Conservation (phyloP, 2,113 vertebrate species). For the Muntiacus reevesi region DNA sequence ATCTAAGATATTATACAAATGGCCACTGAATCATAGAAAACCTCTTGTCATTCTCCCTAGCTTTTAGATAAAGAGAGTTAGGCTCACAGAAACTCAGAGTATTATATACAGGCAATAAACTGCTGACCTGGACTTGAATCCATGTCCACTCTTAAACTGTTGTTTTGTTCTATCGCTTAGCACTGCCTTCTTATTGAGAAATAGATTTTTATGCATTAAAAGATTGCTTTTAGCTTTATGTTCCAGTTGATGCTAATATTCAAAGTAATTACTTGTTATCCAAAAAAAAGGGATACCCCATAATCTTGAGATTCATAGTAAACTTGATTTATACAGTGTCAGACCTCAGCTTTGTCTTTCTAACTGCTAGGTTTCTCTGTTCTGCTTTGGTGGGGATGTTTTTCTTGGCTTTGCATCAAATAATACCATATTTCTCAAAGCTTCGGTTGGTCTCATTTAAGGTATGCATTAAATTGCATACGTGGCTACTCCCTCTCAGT, state of each 20-base stretch:
- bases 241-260: slow-evolving; percentile 3
- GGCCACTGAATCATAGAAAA: not conserved
- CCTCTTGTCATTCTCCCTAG: not conserved
- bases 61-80: not conserved
- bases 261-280: not conserved
- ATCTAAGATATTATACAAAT: not conserved
- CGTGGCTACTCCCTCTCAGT: not conserved
- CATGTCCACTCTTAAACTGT: not conserved
- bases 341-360: not conserved
- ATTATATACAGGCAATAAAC: not conserved
- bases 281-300: not conserved
- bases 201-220: not conserved
- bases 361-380: not conserved
- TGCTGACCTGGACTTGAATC: not conserved
- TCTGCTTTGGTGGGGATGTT: not conserved
- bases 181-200: not conserved
- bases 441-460: not conserved
- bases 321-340: not conserved
- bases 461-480: not conserved
- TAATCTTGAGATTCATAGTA: not conserved
- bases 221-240: not conserved
- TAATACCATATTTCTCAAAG: not conserved
- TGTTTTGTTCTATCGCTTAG: not conserved
- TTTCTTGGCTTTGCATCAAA: slow-evolving; percentile 11
- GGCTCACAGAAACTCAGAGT: not conserved